These are phyloP conservation scores for Raja brachyura DNA, from an alignment of 2,113 vertebrate genomes.

Conservation along the genomic window DNA sequence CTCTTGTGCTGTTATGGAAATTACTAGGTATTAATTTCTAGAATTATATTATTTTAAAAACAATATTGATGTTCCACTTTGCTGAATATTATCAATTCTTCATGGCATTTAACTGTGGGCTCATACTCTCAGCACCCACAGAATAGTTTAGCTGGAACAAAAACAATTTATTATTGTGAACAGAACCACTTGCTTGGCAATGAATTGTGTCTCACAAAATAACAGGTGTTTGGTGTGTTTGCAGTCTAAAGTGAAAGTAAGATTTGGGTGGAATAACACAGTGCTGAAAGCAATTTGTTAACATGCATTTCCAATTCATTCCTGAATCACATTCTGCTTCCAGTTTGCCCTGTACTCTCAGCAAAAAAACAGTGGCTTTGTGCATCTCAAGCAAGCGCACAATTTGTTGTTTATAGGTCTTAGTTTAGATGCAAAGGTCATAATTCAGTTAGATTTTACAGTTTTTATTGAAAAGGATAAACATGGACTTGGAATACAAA, in stretches of 20 bases:
- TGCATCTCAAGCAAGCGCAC: neutral
- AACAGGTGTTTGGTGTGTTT: neutral
- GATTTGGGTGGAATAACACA: neutral
- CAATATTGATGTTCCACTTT: neutral
- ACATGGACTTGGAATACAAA: no score
- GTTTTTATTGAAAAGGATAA: no score
- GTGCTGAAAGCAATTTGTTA: neutral
- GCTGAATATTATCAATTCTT: neutral
- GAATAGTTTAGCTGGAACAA: neutral
- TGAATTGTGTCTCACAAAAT: neutral
- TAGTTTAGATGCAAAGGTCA: no score
- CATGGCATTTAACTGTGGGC: neutral
- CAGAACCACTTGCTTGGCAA: neutral
- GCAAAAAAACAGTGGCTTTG: neutral
- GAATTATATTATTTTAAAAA: neutral
- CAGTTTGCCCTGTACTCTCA: no score
- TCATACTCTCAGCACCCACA: neutral
- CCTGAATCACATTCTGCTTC: neutral
- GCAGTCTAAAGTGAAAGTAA: neutral
- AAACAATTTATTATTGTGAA: neutral
- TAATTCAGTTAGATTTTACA: no score
- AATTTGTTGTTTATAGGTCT: neutral
- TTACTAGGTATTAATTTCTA: no score
- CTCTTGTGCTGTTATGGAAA: no score
- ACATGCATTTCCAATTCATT: conserved; percentile 14